Conservation (phyloP, 1,140 invertebrate genomes). For the Drosophila ananassae region DNA sequence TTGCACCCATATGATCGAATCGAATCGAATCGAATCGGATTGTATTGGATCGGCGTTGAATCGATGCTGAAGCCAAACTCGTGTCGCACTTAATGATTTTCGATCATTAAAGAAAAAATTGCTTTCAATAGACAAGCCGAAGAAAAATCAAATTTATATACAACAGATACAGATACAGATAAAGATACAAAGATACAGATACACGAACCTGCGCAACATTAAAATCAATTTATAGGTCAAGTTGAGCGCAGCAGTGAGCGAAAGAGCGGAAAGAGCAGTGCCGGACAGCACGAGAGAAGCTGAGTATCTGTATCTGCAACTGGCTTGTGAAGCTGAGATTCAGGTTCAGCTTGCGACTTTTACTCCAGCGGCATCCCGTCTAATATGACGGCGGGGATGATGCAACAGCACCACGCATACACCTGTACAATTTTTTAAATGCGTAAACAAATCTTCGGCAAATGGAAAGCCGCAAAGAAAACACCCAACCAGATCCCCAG, state of each 20-base stretch:
- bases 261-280: neutral
- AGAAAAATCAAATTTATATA: conserved; percentile 38
- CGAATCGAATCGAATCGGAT: conserved; percentile 21
- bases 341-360: conserved; percentile 72
- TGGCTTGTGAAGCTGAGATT: conserved; percentile 58
- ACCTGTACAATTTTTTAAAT: conserved; percentile 28
- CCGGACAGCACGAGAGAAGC: neutral
- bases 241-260: conserved; percentile 57
- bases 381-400: conserved; percentile 67
- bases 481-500: conserved; percentile 3
- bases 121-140: conserved; percentile 47
- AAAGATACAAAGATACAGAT: conserved; percentile 11
- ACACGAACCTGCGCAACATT: conserved; percentile 73
- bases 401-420: conserved; percentile 46
- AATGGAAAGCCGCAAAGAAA: conserved; percentile 48
- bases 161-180: neutral
- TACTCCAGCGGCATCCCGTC: conserved; percentile 70
- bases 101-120: conserved; percentile 57
- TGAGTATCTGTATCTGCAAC: conserved; percentile 40
- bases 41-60: neutral
- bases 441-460: conserved; percentile 56
- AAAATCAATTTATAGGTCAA: conserved; percentile 82
- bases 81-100: conserved; percentile 67
- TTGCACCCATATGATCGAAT: conserved; percentile 43
- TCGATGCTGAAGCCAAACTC: conserved; percentile 41